These are phyloP conservation scores for Eublepharis macularius DNA, from an alignment of 2,113 vertebrate species.

Conservation along the genomic window DNA sequence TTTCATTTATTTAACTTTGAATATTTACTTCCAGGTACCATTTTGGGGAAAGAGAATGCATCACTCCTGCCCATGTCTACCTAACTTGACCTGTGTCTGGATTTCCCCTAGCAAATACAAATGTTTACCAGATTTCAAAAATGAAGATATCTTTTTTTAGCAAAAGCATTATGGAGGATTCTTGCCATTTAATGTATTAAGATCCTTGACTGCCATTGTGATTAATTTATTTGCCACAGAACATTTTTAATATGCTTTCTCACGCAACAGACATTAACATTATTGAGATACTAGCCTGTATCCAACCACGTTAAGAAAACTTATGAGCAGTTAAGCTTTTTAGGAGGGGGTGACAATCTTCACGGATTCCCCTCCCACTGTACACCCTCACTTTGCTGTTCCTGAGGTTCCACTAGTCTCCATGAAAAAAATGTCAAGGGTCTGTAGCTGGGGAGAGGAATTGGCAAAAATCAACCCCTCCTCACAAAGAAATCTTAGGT, in stretches of 20 bases:
- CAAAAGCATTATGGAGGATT: conserved; percentile 24
- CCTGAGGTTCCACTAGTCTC: too few relatives aligned
- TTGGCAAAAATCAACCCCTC: too few relatives aligned
- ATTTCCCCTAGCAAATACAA: conserved; percentile 75
- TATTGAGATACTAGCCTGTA: not conserved
- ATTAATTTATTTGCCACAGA: conserved; percentile 37
- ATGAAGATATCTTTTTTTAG: conserved; percentile 74
- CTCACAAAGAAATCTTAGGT: too few relatives aligned
- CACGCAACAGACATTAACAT: conserved; percentile 33
- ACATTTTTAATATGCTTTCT: conserved; percentile 41
- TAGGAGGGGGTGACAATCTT: too few relatives aligned
- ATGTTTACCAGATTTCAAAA: conserved; percentile 80
- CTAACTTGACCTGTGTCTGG: conserved; percentile 80
- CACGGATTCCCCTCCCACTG: too few relatives aligned
- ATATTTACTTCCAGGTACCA: conserved; percentile 81
- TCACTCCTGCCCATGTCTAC: conserved; percentile 90
- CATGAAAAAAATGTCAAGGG: too few relatives aligned
- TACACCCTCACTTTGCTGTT: too few relatives aligned
- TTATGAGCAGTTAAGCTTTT: too few relatives aligned
- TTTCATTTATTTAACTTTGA: not conserved
- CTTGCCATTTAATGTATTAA: conserved; percentile 11
- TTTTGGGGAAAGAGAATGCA: conserved; percentile 86
- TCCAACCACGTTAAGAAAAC: too few relatives aligned
- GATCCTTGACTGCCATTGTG: conserved; percentile 50
- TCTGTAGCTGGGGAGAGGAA: too few relatives aligned